These are phyloP conservation scores for Eupsilia transversa DNA, from an alignment of 2,888 invertebrate genomes.

Conservation along the genomic window DNA sequence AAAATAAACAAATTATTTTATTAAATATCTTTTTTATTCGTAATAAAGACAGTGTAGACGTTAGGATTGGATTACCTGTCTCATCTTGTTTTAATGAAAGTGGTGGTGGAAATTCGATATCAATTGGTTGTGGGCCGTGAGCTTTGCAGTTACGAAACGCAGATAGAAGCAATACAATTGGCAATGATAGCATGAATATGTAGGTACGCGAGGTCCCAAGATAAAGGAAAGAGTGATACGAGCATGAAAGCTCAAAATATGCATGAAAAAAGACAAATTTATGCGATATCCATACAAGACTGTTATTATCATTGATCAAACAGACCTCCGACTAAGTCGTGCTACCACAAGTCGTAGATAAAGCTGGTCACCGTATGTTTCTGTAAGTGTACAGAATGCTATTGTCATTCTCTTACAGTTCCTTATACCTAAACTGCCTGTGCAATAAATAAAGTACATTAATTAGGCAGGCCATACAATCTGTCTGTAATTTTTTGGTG, in stretches of 20 bases:
- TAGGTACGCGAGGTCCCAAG: slow-evolving; percentile 19
- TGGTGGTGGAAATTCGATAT: slow-evolving; percentile 71
- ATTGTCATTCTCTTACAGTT: neutral
- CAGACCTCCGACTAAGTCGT: neutral
- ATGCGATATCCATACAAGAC: slow-evolving; percentile 25
- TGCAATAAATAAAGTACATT: neutral
- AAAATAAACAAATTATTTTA: slow-evolving; percentile 35
- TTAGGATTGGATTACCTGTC: slow-evolving; percentile 74
- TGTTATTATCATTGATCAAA: neutral
- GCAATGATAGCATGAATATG: slow-evolving; percentile 37
- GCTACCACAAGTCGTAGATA: neutral
- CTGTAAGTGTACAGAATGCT: neutral
- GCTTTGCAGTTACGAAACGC: slow-evolving; percentile 29
- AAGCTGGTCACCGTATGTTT: neutral
- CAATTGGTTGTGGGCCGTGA: slow-evolving; percentile 66
- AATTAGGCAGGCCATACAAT: neutral
- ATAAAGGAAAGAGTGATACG: neutral
- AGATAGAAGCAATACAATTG: slow-evolving; percentile 12
- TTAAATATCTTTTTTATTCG: slow-evolving; percentile 22
- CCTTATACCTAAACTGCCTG: too few relatives aligned
- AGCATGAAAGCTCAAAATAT: slow-evolving; percentile 23
- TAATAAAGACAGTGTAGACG: slow-evolving; percentile 32
- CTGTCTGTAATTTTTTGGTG: too few relatives aligned
- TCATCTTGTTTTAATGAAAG: slow-evolving; percentile 76
- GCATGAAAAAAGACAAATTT: slow-evolving; percentile 36